Conservation (phyloP, 2,797 vertebrate genomes). For the Thamnophis elegans region DNA sequence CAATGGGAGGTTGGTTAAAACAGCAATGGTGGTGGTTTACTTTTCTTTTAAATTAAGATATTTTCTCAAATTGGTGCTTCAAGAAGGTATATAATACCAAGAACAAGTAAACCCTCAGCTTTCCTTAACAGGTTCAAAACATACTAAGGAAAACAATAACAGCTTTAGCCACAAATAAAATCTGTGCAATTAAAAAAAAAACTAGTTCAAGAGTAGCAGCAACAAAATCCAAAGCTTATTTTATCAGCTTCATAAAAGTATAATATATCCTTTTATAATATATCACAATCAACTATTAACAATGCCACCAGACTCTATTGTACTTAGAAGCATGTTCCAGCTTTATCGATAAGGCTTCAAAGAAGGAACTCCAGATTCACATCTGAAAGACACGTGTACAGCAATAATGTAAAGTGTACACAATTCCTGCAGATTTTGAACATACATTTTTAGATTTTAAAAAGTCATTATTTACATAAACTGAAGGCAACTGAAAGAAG, state of each 20-base stretch:
- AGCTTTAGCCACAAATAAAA: neutral
- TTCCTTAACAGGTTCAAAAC: neutral
- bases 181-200: neutral
- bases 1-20: neutral
- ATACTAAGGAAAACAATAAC: neutral
- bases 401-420: neutral
- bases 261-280: neutral
- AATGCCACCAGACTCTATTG: neutral
- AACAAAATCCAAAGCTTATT: neutral
- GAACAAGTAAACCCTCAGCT: neutral
- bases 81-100: neutral
- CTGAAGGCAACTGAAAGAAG: neutral
- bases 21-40: neutral
- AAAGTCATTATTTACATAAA: neutral
- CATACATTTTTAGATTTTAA: neutral
- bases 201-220: neutral
- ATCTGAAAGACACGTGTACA: neutral
- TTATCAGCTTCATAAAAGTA: neutral
- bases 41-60: neutral
- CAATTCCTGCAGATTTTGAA: neutral
- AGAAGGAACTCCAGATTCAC: neutral
- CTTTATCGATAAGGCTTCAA: neutral
- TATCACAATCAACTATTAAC: neutral
- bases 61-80: neutral
- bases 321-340: neutral